These are phyloP conservation scores for Microctonus brassicae DNA, from an alignment of 2,888 invertebrate genomes.

Conservation along the genomic window DNA sequence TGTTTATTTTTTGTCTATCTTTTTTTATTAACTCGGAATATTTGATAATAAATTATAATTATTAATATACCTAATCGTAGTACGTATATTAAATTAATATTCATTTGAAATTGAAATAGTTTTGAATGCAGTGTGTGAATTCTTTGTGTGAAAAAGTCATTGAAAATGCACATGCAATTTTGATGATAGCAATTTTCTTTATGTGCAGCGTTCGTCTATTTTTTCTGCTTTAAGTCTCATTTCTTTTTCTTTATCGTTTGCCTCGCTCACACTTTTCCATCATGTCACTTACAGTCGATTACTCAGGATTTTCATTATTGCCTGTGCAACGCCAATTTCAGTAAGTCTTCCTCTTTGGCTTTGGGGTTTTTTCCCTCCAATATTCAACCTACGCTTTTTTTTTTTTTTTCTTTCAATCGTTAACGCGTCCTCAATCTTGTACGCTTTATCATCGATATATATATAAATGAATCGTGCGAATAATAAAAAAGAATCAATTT, in stretches of 20 bases:
- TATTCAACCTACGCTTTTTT: neutral
- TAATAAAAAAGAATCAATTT: too few relatives aligned
- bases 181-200: neutral
- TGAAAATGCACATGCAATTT: neutral
- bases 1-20: too few relatives aligned
- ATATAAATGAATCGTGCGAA: neutral
- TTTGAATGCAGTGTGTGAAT: neutral
- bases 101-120: neutral
- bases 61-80: too few relatives aligned
- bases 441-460: neutral
- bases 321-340: slow-evolving; percentile 15
- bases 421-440: neutral
- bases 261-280: neutral
- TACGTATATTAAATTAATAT: too few relatives aligned
- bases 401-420: neutral
- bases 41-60: neutral
- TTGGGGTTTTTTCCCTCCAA: neutral
- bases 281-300: slow-evolving; percentile 28
- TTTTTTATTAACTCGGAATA: too few relatives aligned
- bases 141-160: neutral
- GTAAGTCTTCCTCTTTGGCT: neutral
- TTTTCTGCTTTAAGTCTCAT: neutral
- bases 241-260: neutral
- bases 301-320: slow-evolving; percentile 19
- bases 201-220: neutral